Conservation (phyloP, 2,797 vertebrate species). For the Peromyscus melanophrys region DNA sequence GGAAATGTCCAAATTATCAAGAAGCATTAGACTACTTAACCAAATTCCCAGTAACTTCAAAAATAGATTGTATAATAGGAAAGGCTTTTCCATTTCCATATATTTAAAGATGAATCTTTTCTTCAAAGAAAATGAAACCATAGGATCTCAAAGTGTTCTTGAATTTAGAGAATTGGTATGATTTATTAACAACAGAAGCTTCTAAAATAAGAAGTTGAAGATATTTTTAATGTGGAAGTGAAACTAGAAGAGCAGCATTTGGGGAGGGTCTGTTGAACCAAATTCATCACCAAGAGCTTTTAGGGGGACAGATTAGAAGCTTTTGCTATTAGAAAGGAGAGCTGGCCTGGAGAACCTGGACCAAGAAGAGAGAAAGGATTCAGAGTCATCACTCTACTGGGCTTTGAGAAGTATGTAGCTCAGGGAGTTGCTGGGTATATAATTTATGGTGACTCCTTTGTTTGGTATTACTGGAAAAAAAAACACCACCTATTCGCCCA, state of each 20-base stretch:
- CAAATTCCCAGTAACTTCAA: slow-evolving; percentile 42
- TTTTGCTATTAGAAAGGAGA: background rate
- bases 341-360: background rate
- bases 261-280: background rate
- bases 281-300: slow-evolving; percentile 3
- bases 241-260: slow-evolving; percentile 33
- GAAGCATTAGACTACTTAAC: background rate
- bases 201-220: slow-evolving; percentile 10
- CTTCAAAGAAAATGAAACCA: slow-evolving; percentile 1
- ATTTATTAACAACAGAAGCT: background rate
- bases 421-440: background rate
- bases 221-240: background rate
- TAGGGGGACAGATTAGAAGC: background rate
- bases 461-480: background rate
- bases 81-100: slow-evolving; percentile 55
- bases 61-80: background rate
- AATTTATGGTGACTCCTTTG: background rate
- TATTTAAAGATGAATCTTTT: slow-evolving; percentile 22
- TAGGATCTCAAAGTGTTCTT: background rate
- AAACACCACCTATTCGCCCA: background rate
- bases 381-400: background rate
- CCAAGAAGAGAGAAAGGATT: background rate
- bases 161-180: background rate
- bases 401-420: background rate
- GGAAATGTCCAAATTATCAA: background rate